These are phyloP conservation scores for Calcarius ornatus DNA, from an alignment of 2,113 vertebrate genomes.

Conservation along the genomic window DNA sequence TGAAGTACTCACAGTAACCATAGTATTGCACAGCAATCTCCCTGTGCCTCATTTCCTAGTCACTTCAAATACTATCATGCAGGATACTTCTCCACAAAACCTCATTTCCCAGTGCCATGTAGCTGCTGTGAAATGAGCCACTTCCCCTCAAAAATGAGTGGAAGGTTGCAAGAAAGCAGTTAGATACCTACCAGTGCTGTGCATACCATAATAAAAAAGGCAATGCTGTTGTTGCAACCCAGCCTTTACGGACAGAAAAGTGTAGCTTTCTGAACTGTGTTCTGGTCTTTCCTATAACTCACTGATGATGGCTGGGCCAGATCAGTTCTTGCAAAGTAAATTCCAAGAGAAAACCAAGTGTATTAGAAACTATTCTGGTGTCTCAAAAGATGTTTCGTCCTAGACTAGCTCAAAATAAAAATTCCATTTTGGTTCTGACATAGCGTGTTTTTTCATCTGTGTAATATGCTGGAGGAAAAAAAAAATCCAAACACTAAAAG, in stretches of 20 bases:
- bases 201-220: not conserved
- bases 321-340: not conserved
- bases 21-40: not conserved
- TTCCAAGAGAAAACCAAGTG: not conserved
- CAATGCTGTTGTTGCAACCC: not conserved
- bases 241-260: not conserved
- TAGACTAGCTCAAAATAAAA: not conserved
- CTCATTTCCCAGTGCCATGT: not conserved
- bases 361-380: not conserved
- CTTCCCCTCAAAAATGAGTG: constrained; percentile 9
- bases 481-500: not conserved
- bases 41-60: not conserved
- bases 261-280: not conserved
- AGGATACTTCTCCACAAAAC: not conserved
- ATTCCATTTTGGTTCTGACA: not conserved
- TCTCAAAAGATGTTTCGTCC: not conserved
- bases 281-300: not conserved
- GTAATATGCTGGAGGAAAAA: not conserved
- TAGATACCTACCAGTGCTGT: not conserved
- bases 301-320: not conserved
- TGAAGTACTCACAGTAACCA: not conserved
- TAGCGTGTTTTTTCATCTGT: not conserved
- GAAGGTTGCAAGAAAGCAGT: not conserved
- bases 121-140: not conserved
- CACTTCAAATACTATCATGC: not conserved